A percentile compares a stretch with the other conserved stretches of the same genome.
These are phyloP conservation scores for Mayetiola destructor DNA, from an alignment of 2,888 invertebrate species.

Conservation along the genomic window DNA sequence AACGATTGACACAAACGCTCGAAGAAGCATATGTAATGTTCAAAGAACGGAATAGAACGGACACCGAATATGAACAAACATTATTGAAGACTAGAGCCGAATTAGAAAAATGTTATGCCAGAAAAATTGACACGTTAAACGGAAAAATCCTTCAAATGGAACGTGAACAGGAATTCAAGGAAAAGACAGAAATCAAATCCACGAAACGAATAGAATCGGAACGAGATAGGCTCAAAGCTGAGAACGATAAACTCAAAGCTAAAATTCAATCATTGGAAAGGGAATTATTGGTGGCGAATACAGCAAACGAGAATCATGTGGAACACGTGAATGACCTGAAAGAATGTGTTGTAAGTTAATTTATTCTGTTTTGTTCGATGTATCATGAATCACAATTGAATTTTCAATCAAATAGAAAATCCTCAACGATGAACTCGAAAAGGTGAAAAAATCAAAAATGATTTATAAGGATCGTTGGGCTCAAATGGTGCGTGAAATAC, in stretches of 20 bases:
- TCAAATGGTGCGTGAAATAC: conserved; percentile 45
- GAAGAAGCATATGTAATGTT: conserved; percentile 26
- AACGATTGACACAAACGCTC: conserved; percentile 42
- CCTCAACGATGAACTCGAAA: conserved; percentile 48
- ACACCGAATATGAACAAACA: conserved; percentile 21
- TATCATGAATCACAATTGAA: not conserved
- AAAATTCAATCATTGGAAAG: not conserved
- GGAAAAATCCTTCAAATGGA: conserved; percentile 44
- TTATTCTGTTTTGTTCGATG: not conserved
- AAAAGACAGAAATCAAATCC: conserved; percentile 37
- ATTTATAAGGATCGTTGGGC: conserved; percentile 68
- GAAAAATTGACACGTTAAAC: conserved; percentile 43
- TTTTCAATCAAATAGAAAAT: conserved; percentile 21
- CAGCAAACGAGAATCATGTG: conserved; percentile 23
- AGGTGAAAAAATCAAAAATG: conserved; percentile 48
- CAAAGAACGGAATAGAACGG: conserved; percentile 15
- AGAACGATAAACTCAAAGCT: conserved; percentile 28
- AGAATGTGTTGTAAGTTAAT: conserved; percentile 10
- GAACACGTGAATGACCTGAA: conserved; percentile 24
- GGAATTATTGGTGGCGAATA: not conserved
- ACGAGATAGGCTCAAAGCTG: conserved; percentile 28
- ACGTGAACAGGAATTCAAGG: conserved; percentile 38
- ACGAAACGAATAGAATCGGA: conserved; percentile 36
- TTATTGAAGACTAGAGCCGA: conserved; percentile 43
- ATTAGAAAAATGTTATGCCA: conserved; percentile 43